Base-by-base conservation (phyloP, 2,888 invertebrate species). In the Melieria crassipennis region DNA sequence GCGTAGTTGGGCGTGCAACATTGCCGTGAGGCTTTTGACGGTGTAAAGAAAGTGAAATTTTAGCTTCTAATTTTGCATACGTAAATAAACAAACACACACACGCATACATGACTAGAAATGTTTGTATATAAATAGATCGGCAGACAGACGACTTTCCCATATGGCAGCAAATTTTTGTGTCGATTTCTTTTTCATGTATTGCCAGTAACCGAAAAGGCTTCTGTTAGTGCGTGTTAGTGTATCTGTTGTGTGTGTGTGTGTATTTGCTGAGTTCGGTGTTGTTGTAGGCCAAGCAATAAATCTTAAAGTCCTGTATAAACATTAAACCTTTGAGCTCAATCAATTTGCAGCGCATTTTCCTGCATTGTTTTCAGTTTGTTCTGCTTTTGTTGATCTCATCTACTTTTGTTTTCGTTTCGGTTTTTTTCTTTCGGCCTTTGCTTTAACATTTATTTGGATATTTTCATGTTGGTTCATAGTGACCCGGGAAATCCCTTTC, bases 251-350 rank as follows among this genome's bases (percentile, higher is more conserved):
- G 13, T 43, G 45, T 61, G 13, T 3, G 45, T 61, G 11, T 46
- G n/a, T 46, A 16, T 1, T 4, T 56, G 7, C 42, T 62, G 7
- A 55, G 42, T 3, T 4, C 11, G 3, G 45, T 55, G 65, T 65
- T 67, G 58, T 58, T 66, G 58, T 66, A 50, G 56, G 64, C 70
- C 74, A 71, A 75, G 75, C 75, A 74, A 78, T 77, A 77, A 77
- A 78, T 76, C 73, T 75, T 76, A 73, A 76, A 77, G 77, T 75
- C 77, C 78, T 77, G 64, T 76, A 68, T 72, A 78, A 77, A 78
- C 76, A 79, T 68, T 72, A 73, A 75, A 67, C 72, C 76, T 70
- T 78, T 78, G 75, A 78, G 76, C 74, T 71, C 55, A 75, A 77
- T 76, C 75, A 75, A 75, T 75, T 71, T 76, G 67, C 61, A 55